Evolutionary conservation across 2,888 invertebrate species (phyloP).

Genomic region (Pelosia muscerda): DNA sequence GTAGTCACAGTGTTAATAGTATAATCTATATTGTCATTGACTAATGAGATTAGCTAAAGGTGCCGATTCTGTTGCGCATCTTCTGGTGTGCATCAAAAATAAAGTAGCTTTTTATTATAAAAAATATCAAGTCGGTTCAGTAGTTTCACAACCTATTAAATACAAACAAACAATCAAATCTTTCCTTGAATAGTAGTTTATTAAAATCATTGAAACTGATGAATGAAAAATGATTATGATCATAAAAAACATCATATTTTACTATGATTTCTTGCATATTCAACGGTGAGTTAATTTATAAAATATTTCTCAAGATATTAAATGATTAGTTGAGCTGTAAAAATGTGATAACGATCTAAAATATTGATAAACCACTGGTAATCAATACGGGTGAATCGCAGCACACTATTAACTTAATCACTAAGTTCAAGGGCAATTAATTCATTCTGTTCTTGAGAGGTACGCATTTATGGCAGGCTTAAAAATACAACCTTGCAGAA

Average conservation of each 20-base stretch:
- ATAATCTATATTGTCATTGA: too few relatives aligned
- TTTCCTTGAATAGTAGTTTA: background rate
- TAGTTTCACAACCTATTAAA: too few relatives aligned
- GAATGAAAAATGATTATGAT: background rate
- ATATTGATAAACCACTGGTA: too few relatives aligned
- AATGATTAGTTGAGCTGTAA: background rate
- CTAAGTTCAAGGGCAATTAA: background rate
- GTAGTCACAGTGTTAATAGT: too few relatives aligned
- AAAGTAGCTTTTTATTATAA: too few relatives aligned
- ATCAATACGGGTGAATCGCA: background rate
- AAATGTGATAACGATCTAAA: background rate
- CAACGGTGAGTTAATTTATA: background rate
- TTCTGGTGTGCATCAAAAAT: too few relatives aligned
- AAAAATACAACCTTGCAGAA: background rate
- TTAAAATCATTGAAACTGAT: background rate
- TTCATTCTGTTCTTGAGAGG: background rate
- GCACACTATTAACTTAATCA: background rate
- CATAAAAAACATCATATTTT: background rate
- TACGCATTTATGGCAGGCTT: background rate
- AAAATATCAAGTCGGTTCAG: too few relatives aligned
- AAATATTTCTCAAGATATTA: background rate
- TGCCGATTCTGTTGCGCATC: too few relatives aligned
- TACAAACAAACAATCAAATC: too few relatives aligned
- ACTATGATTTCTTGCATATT: background rate
- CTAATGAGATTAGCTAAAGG: too few relatives aligned